Base-by-base conservation (phyloP, 2,888 invertebrate species). In the Heliconius hortense region DNA sequence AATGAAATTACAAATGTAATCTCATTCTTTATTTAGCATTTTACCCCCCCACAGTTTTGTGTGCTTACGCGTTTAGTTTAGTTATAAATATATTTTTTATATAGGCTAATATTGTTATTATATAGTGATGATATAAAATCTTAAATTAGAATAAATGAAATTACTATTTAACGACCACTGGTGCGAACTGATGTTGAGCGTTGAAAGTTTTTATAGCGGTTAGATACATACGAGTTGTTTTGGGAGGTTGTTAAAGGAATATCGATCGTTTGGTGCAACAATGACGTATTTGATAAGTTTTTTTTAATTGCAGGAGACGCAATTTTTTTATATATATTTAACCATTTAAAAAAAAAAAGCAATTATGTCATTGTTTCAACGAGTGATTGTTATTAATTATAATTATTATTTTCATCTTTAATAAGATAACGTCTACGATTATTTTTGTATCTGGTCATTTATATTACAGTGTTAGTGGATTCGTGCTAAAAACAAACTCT, bases 181-280 rank as follows among this genome's bases (percentile, higher is more conserved):
- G 93, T 93, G 92, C 92, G 92, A 90, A 91, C 89, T 90, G 90
- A 91, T 92, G 93, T 93, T 93, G 91, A 93, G 91, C 84, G 89
- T 92, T 93, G 92, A 92, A 90, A 93, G 90, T 88, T 93, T 93
- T 92, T 90, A 91, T 91, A 91, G 89, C 85, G 91, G 90, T 92
- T 85, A 91, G 90, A 88, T 82, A 82, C 82, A 82, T 87, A 86
- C 82, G 81, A 83, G 89, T 89, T 92, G 88, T 91, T 92, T 31
- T 88, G 88, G 21, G 84, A 85, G 91, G 90, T 93, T 93, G 92
- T 92, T 92, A 87, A 88, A 89, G 84, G 89, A 89, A 84, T 85
- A 81, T 56, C 56, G 2, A 3, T 56, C n/a, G 8, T 56, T 56
- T 56, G 56, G n/a, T 56, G 56, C 56, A n/a, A 56, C n/a, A 56